phyloP scores from a whole-genome alignment of 2,797 vertebrate genomes.

The Syngnathus acus region DNA sequence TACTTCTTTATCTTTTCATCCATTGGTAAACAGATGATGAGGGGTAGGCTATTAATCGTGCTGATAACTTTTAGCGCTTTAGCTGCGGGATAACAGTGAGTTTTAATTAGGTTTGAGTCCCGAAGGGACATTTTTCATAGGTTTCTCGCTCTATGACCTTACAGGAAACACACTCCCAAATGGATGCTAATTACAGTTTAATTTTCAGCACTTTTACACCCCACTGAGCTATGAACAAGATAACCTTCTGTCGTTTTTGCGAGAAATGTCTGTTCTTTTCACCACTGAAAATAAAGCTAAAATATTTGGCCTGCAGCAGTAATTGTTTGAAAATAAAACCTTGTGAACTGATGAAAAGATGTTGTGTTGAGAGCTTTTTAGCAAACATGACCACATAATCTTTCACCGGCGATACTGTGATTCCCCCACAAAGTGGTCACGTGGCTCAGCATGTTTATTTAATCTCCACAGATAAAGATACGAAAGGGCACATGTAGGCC shows the following conservation, averaged over 20 bases:
- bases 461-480: not conserved
- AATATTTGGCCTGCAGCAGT: constrained; percentile 5
- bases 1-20: not conserved
- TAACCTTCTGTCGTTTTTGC: constrained; percentile 12
- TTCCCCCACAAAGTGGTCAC: not conserved
- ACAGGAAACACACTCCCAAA: constrained; percentile 3
- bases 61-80: constrained; percentile 2
- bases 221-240: constrained; percentile 6
- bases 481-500: constrained; percentile 1
- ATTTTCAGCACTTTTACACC: constrained; percentile 7
- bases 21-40: not conserved
- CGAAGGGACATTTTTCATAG: constrained; percentile 5
- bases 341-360: not conserved
- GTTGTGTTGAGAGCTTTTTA: not conserved
- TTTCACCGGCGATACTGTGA: not conserved
- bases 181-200: constrained; percentile 7
- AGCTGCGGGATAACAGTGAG: constrained; percentile 4
- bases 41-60: not conserved
- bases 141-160: constrained; percentile 4
- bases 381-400: not conserved
- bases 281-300: not conserved
- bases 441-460: not conserved
- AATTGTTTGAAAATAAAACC: constrained; percentile 9
- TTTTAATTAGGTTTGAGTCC: constrained; percentile 8
- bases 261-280: not conserved